These are phyloP conservation scores for Mellivora capensis DNA, from an alignment of 2,113 vertebrate species.

Conservation along the genomic window DNA sequence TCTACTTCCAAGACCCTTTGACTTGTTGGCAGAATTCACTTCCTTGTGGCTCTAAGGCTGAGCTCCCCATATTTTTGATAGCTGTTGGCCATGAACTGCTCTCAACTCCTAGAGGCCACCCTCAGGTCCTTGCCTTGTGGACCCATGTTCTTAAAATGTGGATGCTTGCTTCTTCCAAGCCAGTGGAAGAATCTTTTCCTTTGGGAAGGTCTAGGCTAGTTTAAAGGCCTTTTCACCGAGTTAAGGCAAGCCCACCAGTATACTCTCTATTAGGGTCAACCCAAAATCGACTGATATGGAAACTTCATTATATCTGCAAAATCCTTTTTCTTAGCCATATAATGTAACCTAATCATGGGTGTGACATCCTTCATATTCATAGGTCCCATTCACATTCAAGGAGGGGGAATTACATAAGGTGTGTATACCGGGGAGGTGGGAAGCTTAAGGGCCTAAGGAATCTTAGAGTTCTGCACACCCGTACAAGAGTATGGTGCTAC, in stretches of 20 bases:
- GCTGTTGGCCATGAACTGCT: background rate
- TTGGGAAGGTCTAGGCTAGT: background rate
- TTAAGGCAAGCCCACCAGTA: background rate
- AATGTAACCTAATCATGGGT: background rate
- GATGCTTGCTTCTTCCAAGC: background rate
- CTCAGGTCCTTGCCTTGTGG: background rate
- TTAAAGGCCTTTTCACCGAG: background rate
- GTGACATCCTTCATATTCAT: background rate
- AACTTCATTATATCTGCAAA: background rate
- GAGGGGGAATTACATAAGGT: background rate
- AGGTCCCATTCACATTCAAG: background rate
- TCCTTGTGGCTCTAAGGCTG: background rate
- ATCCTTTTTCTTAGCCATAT: background rate
- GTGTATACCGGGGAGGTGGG: background rate
- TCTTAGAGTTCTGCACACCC: slow-evolving; percentile 1
- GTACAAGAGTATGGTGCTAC: background rate
- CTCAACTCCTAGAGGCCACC: background rate
- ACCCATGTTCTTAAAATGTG: background rate
- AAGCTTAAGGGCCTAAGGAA: background rate
- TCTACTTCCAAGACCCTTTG: background rate
- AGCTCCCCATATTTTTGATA: background rate
- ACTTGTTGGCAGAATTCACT: background rate
- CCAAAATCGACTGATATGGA: background rate
- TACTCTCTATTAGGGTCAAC: background rate
- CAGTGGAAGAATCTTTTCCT: background rate